Percentiles rank a stretch among this genome's conserved stretches.
These are phyloP conservation scores for Hirtodrosophila cameraria DNA, from an alignment of 2,888 invertebrate species.

Conservation along the genomic window DNA sequence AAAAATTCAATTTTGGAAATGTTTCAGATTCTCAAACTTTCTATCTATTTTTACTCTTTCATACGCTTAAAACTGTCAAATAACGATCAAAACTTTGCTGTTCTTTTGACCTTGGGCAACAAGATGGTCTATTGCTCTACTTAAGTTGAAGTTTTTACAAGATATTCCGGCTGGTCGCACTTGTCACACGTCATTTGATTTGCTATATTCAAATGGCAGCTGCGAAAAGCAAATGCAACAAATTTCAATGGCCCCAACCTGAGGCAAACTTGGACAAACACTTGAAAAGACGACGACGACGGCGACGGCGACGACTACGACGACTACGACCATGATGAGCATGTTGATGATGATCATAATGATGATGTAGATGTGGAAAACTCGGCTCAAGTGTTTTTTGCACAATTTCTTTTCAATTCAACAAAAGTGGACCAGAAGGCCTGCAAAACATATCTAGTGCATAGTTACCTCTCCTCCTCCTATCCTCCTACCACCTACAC, in stretches of 20 bases:
- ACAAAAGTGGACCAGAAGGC: conserved; percentile 72
- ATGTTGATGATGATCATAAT: conserved; percentile 12
- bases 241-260: conserved; percentile 52
- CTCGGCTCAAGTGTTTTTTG: conserved; percentile 74
- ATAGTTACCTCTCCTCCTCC: conserved; percentile 8
- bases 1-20: no score
- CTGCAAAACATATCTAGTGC: conserved; percentile 52
- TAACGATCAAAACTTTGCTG: no score
- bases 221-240: conserved; percentile 38
- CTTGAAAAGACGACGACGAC: conserved; percentile 50
- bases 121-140: conserved; percentile 4
- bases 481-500: not conserved
- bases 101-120: conserved; percentile 26
- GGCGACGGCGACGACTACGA: conserved; percentile 12
- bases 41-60: no score
- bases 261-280: conserved; percentile 74
- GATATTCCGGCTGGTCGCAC: conserved; percentile 54
- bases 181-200: conserved; percentile 74
- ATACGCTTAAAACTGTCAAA: no score
- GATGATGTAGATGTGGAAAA: conserved; percentile 32
- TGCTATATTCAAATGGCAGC: conserved; percentile 61
- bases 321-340: conserved; percentile 5
- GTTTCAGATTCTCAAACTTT: no score
- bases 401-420: conserved; percentile 78
- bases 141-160: conserved; percentile 21